Evolutionary conservation across 2,113 vertebrate genomes (phyloP).

Genomic region (Poeciliopsis turrubarensis): DNA sequence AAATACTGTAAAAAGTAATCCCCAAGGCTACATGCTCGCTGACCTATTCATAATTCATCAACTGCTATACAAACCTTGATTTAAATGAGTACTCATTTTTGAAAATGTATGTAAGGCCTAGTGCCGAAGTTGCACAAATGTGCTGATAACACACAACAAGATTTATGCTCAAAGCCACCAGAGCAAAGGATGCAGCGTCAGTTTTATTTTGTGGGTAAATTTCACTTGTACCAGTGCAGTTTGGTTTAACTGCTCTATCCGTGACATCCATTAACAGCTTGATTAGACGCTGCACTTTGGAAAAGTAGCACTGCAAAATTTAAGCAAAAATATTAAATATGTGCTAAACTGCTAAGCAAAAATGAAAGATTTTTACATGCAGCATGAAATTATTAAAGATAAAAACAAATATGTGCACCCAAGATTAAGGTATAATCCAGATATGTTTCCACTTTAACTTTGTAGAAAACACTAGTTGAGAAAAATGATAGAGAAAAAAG

Average conservation of each 20-base stretch:
- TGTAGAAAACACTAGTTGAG: no score
- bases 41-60: slow-evolving; percentile 43
- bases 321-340: background rate
- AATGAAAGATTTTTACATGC: background rate
- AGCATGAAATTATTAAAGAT: background rate
- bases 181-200: slow-evolving; percentile 6
- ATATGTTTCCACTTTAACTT: no score
- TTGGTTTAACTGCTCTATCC: background rate
- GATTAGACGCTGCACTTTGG: background rate
- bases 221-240: background rate
- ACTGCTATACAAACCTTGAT: slow-evolving; percentile 20
- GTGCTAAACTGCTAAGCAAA: background rate
- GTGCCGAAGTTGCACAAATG: slow-evolving; percentile 36
- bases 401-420: background rate
- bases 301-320: background rate
- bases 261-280: background rate
- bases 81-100: slow-evolving; percentile 12
- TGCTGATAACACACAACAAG: slow-evolving; percentile 29
- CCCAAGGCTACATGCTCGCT: slow-evolving; percentile 31
- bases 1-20: slow-evolving; percentile 42
- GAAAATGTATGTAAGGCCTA: slow-evolving; percentile 21
- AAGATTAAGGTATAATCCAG: background rate
- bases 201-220: slow-evolving; percentile 2
- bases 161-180: slow-evolving; percentile 31
- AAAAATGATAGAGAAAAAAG: no score